Base-by-base conservation (phyloP, 2,797 vertebrate species). In the Chelidonichthys spinosus region DNA sequence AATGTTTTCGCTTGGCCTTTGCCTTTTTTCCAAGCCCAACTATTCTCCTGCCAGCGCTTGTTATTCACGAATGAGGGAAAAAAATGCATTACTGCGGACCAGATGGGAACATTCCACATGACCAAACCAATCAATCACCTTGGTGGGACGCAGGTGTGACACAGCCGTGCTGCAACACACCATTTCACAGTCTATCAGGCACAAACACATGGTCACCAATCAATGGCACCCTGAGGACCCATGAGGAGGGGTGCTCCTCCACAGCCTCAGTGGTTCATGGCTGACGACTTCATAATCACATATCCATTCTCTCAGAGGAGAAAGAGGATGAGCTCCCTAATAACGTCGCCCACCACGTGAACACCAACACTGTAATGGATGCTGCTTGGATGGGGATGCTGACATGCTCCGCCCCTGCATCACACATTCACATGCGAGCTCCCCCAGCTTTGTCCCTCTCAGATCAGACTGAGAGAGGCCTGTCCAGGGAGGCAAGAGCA, bases 51-150 rank as follows among this genome's bases (percentile, higher is more conserved):
- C 94, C 93, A 95, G 92, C 80, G 85, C 95, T 95, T 90, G 89
- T 95, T 93, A 93, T 95, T 94, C 92, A 94, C 89, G 87, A 94
- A 95, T 92, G 89, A 92, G 91, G 88, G 84, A 92, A 95, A 62
- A 94, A 95, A 94, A 94, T 94, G 95, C 96, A 98, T 98, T 98
- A 98, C 97, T 97, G 96, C 90, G 89, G 97, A 98, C 95, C 98
- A 99, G 98, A 98, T 99, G 98, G 98, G 98, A 97, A 98, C 98
- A 99, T 99, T 99, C 97, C 98, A 99, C 98, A 99, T 99, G 98
- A 99, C 97, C 98, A 98, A 98, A 98, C 97, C 98, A 98, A 99
- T 99, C 98, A 97, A 99, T 99, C 98, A 98, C 96, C 95, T 95
- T 94, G 86, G 96, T 96, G 97, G 96, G 97, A 96, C 97, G 96